Evolutionary conservation across 2,113 vertebrate genomes (phyloP), one percentile per base, ranked within the genome.

Genomic region (Sceloporus undulatus): DNA sequence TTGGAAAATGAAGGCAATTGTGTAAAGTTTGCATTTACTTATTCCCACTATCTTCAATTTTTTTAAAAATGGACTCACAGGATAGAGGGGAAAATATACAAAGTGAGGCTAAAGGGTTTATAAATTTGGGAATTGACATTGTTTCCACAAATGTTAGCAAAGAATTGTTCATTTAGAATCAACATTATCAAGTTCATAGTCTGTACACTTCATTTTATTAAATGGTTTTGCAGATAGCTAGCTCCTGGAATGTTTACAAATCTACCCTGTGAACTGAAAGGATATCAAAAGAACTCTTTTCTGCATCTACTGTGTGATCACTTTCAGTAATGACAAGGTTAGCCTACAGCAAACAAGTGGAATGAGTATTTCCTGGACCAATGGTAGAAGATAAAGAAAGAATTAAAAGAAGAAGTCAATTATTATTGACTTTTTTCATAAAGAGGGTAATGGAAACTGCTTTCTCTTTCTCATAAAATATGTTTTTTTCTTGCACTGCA

Each of bases 341-440:
- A 91, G 73, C 87, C 91, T 90, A 56, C 62, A 91, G 90, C 88
- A 79, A 86, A 92, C 83, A 94, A 90, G 52, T 13, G 90, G 88
- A 93, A 88, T 68, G 87, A 87, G 14, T 29, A n/a, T 34, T 91
- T 90, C 9, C 90, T 89, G 19, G 82, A 48, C 48, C 71, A 79
- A 79, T 80, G 48, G 34, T 56, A 73, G 21, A 11, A 80, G 77
- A 87, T 71, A 54, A 80, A 87, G 48, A 74, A 85, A 70, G 75
- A 77, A 85, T 86, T 86, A 73, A 54, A 79, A 87, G 77, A 87
- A 52, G 73, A 85, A 73, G 85, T 80, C 65, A 71, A 87, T 79
- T 42, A 68, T 48, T 87, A 87, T 79, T 87, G 85, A 87, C 34
- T 80, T 73, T 56, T 85, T 59, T 68, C 48, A 79, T 27, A 73